Base-by-base conservation (phyloP, 2,113 vertebrate genomes). In the Stegostoma tigrinum region DNA sequence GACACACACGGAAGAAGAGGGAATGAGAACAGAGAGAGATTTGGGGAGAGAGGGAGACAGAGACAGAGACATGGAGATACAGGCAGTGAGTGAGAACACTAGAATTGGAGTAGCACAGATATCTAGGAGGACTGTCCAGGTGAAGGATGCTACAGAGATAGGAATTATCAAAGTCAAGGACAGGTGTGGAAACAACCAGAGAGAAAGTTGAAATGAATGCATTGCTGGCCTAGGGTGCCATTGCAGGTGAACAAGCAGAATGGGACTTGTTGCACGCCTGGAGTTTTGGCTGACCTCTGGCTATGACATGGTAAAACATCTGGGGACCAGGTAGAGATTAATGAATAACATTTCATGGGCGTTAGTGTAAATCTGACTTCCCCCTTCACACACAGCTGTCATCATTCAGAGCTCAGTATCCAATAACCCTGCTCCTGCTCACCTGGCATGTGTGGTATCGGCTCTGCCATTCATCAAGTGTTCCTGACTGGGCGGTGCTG, bases 381-480 rank as follows among this genome's bases (percentile, higher is more conserved):
- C n/a, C 4, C n/a, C 15, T 42, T 5, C 19, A 38, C 78, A n/a
- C 14, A 2, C 12, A 3, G 3, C 0, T 70, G 21, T 70, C 68
- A 70, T 5, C 5, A n/a, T 19, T 38, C n/a, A 15, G 0, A 38
- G 15, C n/a, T 19, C 15, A 2, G 34, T 3, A 17, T 19, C 17
- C 78, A 83, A 17, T 83, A 38, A 83, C 15, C 34, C 34, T 15
- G 21, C 34, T 45, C 87, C 61, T 66, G 97, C 97, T 0, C 97
- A 98, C 97, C 98, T 98, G 96, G 97, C 97, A 95, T 97, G 97
- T 72, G 98, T 98, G 96, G 98, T 98, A 67, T 97, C 97, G 0
- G 97, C 97, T 95, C 97, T 96, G 23, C 97, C 97, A 0, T 97
- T 97, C 66, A 96, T 97, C 21, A 97, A 96, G 78, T 96, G 96